Base-by-base conservation (phyloP, 2,797 vertebrate species). In the Lutjanus campechanus region DNA sequence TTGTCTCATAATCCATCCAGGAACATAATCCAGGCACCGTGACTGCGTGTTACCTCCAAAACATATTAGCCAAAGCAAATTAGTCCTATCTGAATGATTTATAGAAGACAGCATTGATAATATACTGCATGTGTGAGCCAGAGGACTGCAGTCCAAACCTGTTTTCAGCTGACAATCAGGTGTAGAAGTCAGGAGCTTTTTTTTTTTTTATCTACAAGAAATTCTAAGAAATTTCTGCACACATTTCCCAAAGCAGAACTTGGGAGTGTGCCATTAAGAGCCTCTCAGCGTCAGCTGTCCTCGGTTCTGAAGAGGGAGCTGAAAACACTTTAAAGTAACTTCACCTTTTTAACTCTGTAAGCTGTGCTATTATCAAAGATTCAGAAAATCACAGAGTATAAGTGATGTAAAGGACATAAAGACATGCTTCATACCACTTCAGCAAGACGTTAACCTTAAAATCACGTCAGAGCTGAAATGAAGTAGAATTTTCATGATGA, bases 211-310 rank as follows among this genome's bases (percentile, higher is more conserved):
- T 25, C 44, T 15, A 46, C 44, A 6, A 25, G 15, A 8, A 25
- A 36, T 19, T 50, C 6, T 19, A 49, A 54, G 53, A 54, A 20
- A 54, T 22, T 11, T 8, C 49, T 19, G 12, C 41, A 47, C 43
- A 22, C 11, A 65, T 65, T 65, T 50, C 20, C 61, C 4, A 63
- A 25, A 66, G 61, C 61, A 47, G 20, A 43, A 46, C 61, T 63
- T 47, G 25, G 25, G n/a, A 25, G 43, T 22, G 29, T 22, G 3
- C n/a, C 20, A 43, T 47, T 25, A 16, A 16, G 44, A 25, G 61
- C 61, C 20, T 47, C 61, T 20, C 46, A 62, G 13, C 44, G 12
- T 46, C 46, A 10, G 25, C 46, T 65, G 46, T 36, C 44, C 8
- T 1, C 17, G 13, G 49, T 19, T 29, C 46, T 50, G 20, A 62